Base-by-base conservation (phyloP, 2,888 invertebrate genomes). In the Eulithis prunata region DNA sequence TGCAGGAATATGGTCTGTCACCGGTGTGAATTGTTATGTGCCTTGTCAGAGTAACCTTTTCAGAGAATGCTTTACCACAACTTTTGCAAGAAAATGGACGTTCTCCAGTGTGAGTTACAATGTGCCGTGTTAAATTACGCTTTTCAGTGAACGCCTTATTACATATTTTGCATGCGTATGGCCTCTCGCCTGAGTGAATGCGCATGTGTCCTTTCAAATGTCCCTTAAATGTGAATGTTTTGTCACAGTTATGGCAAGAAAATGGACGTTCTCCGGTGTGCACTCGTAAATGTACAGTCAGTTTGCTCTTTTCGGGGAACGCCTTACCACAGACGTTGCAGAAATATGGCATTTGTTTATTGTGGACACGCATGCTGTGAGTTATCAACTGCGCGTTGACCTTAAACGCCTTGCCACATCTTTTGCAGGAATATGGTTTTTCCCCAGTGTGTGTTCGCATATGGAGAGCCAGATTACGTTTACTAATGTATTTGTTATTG, bases 1-100 rank as follows among this genome's bases (percentile, higher is more conserved):
- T 51, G 51, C 51, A 51, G 11, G 12, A 21, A 51, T 51, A 51
- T 28, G 51, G 51, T 21, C 28, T 51, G 4, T 51, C 51, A 10
- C 11, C 28, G 11, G 28, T 51, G 51, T 51, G 51, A 51, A 47
- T 14, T 7, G 14, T 13, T 7, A 8, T 47, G 47, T 47, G 47
- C 8, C 47, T 47, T 2, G 47, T 47, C 13, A 47, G 14, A 47
- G 47, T 47, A 8, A 47, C 13, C 14, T 47, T 47, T 47, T 47
- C 14, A 47, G 14, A 13, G 14, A 47, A 47, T 7, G 13, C 13
- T 13, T 14, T 47, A 14, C 8, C 14, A 47, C 47, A 47, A 14
- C 47, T 47, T 13, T 47, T 13, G 47, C 47, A 47, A 3, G 47
- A 11, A 47, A 13, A 47, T 14, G 47, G 47, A 2, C 7, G 13